Evolutionary conservation across 2,888 invertebrate genomes (phyloP).

Genomic region (Orthonychiurus folsomi): DNA sequence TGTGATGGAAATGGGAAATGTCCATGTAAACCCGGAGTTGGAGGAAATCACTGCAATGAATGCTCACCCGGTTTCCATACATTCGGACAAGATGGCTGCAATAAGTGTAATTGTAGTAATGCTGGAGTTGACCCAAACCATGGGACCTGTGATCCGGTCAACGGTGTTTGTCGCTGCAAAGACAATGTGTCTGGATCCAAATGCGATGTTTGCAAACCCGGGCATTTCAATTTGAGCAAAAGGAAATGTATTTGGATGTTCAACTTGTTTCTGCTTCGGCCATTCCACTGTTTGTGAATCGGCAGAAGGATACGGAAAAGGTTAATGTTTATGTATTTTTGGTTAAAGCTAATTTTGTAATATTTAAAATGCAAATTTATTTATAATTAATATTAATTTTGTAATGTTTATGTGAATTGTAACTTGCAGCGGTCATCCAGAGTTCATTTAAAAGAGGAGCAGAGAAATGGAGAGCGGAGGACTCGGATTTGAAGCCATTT

Average conservation of each 20-base stretch:
- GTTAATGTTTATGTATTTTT: not conserved
- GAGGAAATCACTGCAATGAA: not conserved
- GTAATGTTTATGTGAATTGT: conserved; percentile 17
- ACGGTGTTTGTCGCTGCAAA: not conserved
- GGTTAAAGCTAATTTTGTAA: no score
- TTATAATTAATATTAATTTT: no score
- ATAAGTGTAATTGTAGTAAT: not conserved
- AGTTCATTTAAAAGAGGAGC: conserved; percentile 77
- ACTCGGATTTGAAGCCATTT: conserved; percentile 46
- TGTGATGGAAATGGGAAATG: not conserved
- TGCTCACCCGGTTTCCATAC: not conserved
- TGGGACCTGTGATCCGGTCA: not conserved
- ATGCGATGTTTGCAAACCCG: not conserved
- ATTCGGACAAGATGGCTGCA: not conserved
- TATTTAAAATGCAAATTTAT: no score
- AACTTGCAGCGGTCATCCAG: conserved; percentile 52
- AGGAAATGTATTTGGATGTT: not conserved
- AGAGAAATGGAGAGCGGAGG: conserved; percentile 71
- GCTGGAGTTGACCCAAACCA: no score
- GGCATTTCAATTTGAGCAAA: not conserved
- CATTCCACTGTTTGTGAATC: not conserved
- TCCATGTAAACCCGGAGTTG: not conserved
- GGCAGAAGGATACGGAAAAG: not conserved
- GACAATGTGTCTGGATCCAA: not conserved
- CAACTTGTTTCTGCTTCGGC: not conserved